phyloP scores from a whole-genome alignment of 2,888 invertebrate genomes.

The Pammene fasciana region DNA sequence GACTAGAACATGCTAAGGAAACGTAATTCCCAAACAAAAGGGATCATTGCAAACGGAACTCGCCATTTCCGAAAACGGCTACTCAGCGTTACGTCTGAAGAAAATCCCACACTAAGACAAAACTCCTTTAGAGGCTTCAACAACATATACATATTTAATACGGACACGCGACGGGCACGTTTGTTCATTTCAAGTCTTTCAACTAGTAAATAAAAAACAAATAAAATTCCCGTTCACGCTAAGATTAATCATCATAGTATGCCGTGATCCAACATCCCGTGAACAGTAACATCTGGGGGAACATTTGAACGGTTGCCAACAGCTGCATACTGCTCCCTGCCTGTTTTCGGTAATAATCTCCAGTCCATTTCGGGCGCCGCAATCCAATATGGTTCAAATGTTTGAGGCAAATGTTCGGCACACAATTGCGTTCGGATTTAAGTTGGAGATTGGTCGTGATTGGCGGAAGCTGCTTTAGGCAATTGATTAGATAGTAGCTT shows the following conservation, averaged over 20 bases:
- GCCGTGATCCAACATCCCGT: slow-evolving; percentile 45
- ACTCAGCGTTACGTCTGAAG: not conserved
- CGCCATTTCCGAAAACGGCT: not conserved
- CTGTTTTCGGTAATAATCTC: slow-evolving; percentile 56
- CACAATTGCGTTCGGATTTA: slow-evolving; percentile 28
- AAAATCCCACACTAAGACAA: not conserved
- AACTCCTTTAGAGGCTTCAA: not conserved
- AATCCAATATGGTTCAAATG: slow-evolving; percentile 46
- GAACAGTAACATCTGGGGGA: slow-evolving; percentile 54
- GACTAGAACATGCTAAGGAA: too few species aligned
- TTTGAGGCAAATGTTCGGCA: slow-evolving; percentile 36
- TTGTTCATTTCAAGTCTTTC: not conserved
- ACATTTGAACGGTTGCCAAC: slow-evolving; percentile 72
- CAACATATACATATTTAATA: not conserved
- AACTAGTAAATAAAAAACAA: slow-evolving; percentile 27
- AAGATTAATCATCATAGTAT: slow-evolving; percentile 41
- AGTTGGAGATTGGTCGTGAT: slow-evolving; percentile 19
- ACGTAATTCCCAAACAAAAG: slow-evolving; percentile 2
- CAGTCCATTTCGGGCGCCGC: slow-evolving; percentile 55
- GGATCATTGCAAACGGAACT: not conserved
- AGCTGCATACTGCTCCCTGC: slow-evolving; percentile 56
- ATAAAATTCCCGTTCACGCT: slow-evolving; percentile 34
- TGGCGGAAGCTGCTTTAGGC: slow-evolving; percentile 3
- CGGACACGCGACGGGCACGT: not conserved
- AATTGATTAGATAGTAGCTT: slow-evolving; percentile 26